Evolutionary conservation across 2,888 invertebrate species (phyloP), one percentile per base, ranked within the genome.

Genomic region (Drosophila recens): DNA sequence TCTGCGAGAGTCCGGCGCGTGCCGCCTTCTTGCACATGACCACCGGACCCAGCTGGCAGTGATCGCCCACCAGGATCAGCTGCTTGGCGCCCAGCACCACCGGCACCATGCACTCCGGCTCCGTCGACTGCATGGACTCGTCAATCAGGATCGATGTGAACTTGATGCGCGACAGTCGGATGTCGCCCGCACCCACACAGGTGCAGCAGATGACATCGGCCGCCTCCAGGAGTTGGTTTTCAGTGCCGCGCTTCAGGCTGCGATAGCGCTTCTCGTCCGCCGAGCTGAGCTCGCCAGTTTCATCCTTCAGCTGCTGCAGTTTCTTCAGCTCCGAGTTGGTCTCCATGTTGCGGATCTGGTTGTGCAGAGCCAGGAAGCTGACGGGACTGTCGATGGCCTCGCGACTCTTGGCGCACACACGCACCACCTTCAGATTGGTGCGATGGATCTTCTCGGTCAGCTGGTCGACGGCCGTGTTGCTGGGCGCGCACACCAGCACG

Each of bases 11-110:
- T 1, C 99, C 99, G 0, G 99, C 99, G 59, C 97, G 95, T 0
- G 99, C 98, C 0, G 99, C 99, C 92, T 99, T 98, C 93, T 99
- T 99, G 93, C 99, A 99, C 98, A 99, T 99, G 0, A 99, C 99
- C 0, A 99, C 99, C 0, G 99, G 99, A 0, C 99, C 99, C 69
- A 99, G 94, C 93, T 99, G 99, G 91, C 99, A 99, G 92, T 99
- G 99, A 93, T 99, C 99, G 11, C 99, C 99, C 0, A 99, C 99
- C 2, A 99, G 95, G 77, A 99, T 98, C 58, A 99, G 94, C 93
- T 99, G 99, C 83, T 98, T 96, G 8, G 99, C 99, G 11, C 99
- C 99, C 4, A 99, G 94, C 0, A 99, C 98, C 0, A 99, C 98
- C 0, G 99, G 99, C 17, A 99, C 99, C 98, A 99, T 98, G 90